A percentile compares a stretch with the other conserved stretches of the same genome.
Evolutionary conservation across 2,888 invertebrate genomes (phyloP).

Genomic region (Lasioglossum leucozonium): DNA sequence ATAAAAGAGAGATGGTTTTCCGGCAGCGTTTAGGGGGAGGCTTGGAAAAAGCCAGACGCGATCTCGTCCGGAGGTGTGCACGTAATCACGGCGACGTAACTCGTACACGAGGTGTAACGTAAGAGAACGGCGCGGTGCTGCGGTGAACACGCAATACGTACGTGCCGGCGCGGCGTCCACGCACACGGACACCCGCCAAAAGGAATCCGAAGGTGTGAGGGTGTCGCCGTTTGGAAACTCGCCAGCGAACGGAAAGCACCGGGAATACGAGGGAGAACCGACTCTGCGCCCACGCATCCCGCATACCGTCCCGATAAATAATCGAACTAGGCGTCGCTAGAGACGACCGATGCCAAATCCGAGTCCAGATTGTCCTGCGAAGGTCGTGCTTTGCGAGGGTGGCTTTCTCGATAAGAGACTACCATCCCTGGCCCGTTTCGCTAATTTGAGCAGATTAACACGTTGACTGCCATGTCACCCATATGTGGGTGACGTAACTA

Average conservation of each 20-base stretch:
- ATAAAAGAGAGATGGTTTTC: conserved; percentile 17
- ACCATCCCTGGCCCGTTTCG: not conserved
- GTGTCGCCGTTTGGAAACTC: conserved; percentile 81
- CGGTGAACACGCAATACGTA: conserved; percentile 39
- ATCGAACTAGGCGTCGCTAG: conserved; percentile 76
- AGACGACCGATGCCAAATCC: conserved; percentile 67
- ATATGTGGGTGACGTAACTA: too few species aligned
- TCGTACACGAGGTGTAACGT: conserved; percentile 36
- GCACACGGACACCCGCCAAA: conserved; percentile 57
- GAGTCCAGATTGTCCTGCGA: conserved; percentile 57
- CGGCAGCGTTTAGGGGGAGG: not conserved
- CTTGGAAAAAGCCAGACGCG: conserved; percentile 21
- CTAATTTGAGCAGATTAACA: too few species aligned
- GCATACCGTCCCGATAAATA: conserved; percentile 84
- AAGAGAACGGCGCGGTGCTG: too few species aligned
- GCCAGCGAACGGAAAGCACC: conserved; percentile 75
- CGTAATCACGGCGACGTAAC: conserved; percentile 68
- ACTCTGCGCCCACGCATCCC: conserved; percentile 81
- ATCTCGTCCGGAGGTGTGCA: conserved; percentile 30
- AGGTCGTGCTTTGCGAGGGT: conserved; percentile 44
- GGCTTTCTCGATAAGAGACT: not conserved
- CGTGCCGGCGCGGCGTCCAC: conserved; percentile 61
- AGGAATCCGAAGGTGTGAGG: conserved; percentile 79
- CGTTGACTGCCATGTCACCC: too few species aligned
- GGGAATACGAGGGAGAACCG: conserved; percentile 45